A percentile compares a stretch with the other conserved stretches of the same genome.
Conservation (phyloP, 2,888 invertebrate genomes). For the Cephus pygmeus region DNA sequence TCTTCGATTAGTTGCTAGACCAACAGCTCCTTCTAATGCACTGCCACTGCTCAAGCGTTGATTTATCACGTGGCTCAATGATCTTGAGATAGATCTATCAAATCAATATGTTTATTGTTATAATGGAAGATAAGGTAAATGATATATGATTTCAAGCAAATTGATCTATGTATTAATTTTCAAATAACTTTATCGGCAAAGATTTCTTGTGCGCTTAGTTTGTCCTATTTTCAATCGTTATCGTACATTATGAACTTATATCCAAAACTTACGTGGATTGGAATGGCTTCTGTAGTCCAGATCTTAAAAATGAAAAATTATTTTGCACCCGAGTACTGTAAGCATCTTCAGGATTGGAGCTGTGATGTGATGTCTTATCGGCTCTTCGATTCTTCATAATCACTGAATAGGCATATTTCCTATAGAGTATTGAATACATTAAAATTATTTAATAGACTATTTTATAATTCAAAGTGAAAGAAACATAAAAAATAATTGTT, state of each 20-base stretch:
- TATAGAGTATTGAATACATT: conserved; percentile 48
- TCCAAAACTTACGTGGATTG: conserved; percentile 56
- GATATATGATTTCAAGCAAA: neutral
- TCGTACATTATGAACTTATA: conserved; percentile 10
- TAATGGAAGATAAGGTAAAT: conserved; percentile 3
- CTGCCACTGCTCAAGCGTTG: conserved; percentile 60
- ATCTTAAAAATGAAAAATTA: conserved; percentile 64
- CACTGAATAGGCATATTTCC: conserved; percentile 78
- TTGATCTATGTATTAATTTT: no score
- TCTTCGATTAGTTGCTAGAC: conserved; percentile 68
- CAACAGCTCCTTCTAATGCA: conserved; percentile 67
- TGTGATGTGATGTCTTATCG: conserved; percentile 51
- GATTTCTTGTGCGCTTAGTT: no score
- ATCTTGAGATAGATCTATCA: conserved; percentile 50
- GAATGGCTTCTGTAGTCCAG: conserved; percentile 62
- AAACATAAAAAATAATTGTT: neutral
- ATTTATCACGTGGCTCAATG: conserved; percentile 56
- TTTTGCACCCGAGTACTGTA: conserved; percentile 49
- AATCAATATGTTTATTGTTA: conserved; percentile 23
- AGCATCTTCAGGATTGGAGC: conserved; percentile 74
- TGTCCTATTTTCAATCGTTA: no score
- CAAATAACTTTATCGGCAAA: no score
- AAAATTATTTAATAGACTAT: neutral
- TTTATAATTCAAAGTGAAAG: neutral
- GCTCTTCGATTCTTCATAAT: conserved; percentile 67